phyloP scores from a whole-genome alignment of 2,113 vertebrate species.

The Nycticryphes semicollaris region DNA sequence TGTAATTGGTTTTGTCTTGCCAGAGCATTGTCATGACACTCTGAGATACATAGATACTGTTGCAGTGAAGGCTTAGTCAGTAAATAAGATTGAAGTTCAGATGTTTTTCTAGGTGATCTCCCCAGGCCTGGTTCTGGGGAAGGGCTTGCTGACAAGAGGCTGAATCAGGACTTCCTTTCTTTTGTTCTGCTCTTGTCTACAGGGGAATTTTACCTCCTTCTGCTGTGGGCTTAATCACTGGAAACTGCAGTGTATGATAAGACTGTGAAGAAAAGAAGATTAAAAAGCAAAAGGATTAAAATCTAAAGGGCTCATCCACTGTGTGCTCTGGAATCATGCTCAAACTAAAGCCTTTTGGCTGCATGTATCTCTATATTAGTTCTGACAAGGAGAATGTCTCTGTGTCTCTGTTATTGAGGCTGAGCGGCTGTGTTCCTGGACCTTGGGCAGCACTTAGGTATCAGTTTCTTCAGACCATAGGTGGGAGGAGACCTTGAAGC shows the following conservation, averaged over 20 bases:
- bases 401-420: neutral
- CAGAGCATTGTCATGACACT: neutral
- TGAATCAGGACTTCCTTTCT: neutral
- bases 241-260: conserved; percentile 7
- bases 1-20: neutral
- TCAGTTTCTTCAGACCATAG: neutral
- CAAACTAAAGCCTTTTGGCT: neutral
- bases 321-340: neutral
- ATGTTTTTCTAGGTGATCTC: neutral
- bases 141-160: neutral
- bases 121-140: neutral
- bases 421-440: neutral
- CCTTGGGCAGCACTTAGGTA: neutral
- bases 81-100: neutral
- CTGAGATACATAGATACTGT: neutral
- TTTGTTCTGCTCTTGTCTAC: neutral
- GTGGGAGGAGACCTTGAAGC: neutral
- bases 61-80: neutral
- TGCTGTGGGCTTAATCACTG: neutral
- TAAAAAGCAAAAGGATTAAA: conserved; percentile 54
- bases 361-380: neutral
- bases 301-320: conserved; percentile 12
- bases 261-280: conserved; percentile 23
- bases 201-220: neutral
- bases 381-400: neutral